Percentiles rank a stretch among this genome's conserved stretches.
These are phyloP conservation scores for Taphrorychus bicolor DNA, from an alignment of 2,888 invertebrate genomes.

Conservation along the genomic window DNA sequence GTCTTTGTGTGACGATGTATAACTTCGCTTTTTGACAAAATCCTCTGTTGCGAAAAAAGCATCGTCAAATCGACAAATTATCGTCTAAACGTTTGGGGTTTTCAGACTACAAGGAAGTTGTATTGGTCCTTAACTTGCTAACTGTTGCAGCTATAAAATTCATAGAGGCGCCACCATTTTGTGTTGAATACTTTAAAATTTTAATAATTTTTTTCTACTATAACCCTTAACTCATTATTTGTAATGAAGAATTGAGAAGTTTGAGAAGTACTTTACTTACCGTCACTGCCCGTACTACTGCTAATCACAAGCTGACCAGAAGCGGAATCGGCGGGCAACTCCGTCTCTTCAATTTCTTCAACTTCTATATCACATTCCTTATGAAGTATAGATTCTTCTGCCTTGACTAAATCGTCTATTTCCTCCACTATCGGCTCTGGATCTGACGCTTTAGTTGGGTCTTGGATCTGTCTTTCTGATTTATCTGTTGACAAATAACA, in stretches of 20 bases:
- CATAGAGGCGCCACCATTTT: no score
- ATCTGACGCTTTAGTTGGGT: not conserved
- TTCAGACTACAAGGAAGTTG: not conserved
- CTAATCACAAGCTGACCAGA: constrained; percentile 62
- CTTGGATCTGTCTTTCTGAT: constrained; percentile 4
- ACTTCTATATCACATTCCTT: constrained; percentile 42
- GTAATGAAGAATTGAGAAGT: not conserved
- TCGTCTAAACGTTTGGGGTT: not conserved
- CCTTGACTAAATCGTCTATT: constrained; percentile 13
- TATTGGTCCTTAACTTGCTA: not conserved
- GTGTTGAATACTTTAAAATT: no score
- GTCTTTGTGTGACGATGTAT: no score
- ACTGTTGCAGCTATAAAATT: no score
- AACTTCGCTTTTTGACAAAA: no score
- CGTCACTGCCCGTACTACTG: constrained; percentile 71
- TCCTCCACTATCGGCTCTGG: constrained; percentile 35
- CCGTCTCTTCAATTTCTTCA: constrained; percentile 60
- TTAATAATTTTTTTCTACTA: no score
- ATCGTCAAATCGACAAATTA: no score
- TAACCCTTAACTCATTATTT: no score
- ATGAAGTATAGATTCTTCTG: constrained; percentile 11
- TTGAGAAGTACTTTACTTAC: constrained; percentile 36
- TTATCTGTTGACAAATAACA: no score
- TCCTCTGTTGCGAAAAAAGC: no score
- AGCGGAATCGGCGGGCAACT: constrained; percentile 61